Conservation (phyloP, 1,140 invertebrate species). For the Anastrepha obliqua region DNA sequence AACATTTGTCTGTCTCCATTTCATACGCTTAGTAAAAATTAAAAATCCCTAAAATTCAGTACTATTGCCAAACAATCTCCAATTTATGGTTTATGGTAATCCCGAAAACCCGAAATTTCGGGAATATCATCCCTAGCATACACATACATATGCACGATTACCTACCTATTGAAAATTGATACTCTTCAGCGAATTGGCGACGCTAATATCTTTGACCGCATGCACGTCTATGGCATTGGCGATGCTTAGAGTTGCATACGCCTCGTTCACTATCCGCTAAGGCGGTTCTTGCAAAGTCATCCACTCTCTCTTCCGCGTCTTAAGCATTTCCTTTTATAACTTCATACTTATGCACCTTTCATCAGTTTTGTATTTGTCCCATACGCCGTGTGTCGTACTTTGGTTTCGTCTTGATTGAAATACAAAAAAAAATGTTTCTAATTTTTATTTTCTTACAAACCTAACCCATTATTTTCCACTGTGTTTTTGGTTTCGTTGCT, state of each 20-base stretch:
- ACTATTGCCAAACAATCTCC: too few species aligned
- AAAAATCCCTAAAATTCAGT: too few species aligned
- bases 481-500: not conserved
- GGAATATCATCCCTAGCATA: too few species aligned
- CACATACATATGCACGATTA: too few species aligned
- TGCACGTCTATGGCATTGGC: not conserved
- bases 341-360: not conserved
- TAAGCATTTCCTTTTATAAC: not conserved
- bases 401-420: not conserved
- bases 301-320: not conserved
- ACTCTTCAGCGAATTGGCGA: not conserved
- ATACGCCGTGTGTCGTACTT: not conserved
- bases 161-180: not conserved
- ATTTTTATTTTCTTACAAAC: not conserved
- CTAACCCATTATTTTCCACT: not conserved
- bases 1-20: too few species aligned
- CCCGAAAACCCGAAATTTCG: too few species aligned
- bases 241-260: not conserved
- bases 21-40: too few species aligned
- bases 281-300: not conserved
- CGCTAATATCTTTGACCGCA: conserved; percentile 6
- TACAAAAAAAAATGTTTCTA: not conserved
- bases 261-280: not conserved
- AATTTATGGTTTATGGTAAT: too few species aligned
- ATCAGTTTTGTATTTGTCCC: not conserved